These are phyloP conservation scores for Hemicrepidius hirtus DNA, from an alignment of 2,888 invertebrate species.

Conservation along the genomic window DNA sequence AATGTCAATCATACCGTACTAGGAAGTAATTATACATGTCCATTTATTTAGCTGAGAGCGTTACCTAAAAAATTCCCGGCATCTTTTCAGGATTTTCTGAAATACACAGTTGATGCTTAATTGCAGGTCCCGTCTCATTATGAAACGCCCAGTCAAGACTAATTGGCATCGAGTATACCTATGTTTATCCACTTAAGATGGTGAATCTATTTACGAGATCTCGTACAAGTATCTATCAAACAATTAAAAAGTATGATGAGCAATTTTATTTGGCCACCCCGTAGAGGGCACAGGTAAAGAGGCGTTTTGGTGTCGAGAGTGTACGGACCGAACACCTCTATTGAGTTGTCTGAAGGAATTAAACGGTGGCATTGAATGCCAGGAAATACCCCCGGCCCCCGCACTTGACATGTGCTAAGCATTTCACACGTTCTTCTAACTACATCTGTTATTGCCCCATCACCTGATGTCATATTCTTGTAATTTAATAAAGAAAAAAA, in stretches of 20 bases:
- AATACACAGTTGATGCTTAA: slow-evolving; percentile 31
- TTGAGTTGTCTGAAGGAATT: slow-evolving; percentile 68
- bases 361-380: slow-evolving; percentile 65
- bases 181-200: slow-evolving; percentile 46
- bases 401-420: slow-evolving; percentile 67
- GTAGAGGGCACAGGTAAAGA: slow-evolving; percentile 59
- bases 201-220: slow-evolving; percentile 43
- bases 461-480: slow-evolving; percentile 53
- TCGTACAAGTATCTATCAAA: slow-evolving; percentile 41
- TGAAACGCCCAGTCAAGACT: slow-evolving; percentile 39
- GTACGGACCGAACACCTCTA: slow-evolving; percentile 64
- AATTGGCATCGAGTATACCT: slow-evolving; percentile 49
- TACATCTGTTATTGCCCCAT: slow-evolving; percentile 54
- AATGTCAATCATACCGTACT: slow-evolving; percentile 38
- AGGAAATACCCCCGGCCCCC: slow-evolving; percentile 66
- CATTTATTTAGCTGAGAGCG: slow-evolving; percentile 28
- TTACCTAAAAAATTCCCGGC: slow-evolving; percentile 19
- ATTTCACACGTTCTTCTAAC: slow-evolving; percentile 67
- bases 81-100: slow-evolving; percentile 26
- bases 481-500: slow-evolving; percentile 38
- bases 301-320: slow-evolving; percentile 56
- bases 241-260: slow-evolving; percentile 58
- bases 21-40: slow-evolving; percentile 34
- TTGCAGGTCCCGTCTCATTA: slow-evolving; percentile 41
- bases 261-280: slow-evolving; percentile 58